Base-by-base conservation (phyloP, 2,797 vertebrate species). In the Microctenopoma lineatum region DNA sequence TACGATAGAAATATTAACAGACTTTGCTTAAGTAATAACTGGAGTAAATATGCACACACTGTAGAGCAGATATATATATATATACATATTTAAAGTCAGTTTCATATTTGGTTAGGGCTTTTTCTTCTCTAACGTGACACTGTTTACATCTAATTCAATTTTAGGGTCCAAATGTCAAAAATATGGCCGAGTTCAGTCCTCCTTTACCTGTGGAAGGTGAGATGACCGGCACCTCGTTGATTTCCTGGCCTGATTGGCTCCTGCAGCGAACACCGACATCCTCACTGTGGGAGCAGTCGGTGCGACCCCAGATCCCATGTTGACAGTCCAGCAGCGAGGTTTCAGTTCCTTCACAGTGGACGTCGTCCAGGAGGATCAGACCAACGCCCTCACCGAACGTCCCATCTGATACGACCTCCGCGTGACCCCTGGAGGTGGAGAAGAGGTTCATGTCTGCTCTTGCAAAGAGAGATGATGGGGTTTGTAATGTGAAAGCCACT, bases 271-370 rank as follows among this genome's bases (percentile, higher is more conserved):
- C 94, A 0, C 96, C 92, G 0, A 97, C 96, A 0, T 98, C 98
- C 85, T 98, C 96, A 0, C 93, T 92, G 89, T 98, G 97, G 59
- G 97, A 96, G 75, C 97, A 99, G 90, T 98, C 96, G 11, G 97
- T 98, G 60, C 95, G 89, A 26, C 96, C 95, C 97, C 97, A 99
- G 81, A 95, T 94, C 10, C 93, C 90, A 50, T 96, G 96, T 18
- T 77, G 89, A 75, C 97, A 99, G 71, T 95, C 95, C 79, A 97
- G 94, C 77, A 99, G 93, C 5, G 94, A 95, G 5, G 90, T 86
- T 87, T 99, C 98, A 0, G 93, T 92, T 32, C 97, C 97, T n/a
- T 89, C 82, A 21, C 97, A 99, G 57, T 92, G 93, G 54, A 98
- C 93, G 14, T 98, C 95, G 18, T 98, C 97, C 93, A 98, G 82